Base-by-base conservation (phyloP, 2,888 invertebrate genomes). In the Dryococelus australis region DNA sequence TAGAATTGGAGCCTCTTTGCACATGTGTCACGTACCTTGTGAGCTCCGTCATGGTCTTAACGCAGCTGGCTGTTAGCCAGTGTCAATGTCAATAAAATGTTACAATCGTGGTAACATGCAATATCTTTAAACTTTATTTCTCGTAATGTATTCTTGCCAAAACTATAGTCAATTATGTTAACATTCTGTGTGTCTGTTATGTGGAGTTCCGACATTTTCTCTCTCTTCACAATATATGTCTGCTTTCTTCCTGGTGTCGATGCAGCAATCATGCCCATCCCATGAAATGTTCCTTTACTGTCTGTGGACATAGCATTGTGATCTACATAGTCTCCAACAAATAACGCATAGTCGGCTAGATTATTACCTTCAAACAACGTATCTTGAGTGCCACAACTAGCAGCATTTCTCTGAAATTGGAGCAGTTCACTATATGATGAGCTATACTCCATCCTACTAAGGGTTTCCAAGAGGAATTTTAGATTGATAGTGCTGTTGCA, bases 401-500 rank as follows among this genome's bases (percentile, higher is more conserved):
- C 79, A 27, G 79, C 79, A 79, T 79, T 79, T 27, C 9, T 27
- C 24, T 79, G 79, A 79, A 79, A 79, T 79, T 16, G 8, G 79
- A 79, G 79, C 79, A 79, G 79, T 79, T 79, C 79, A 16, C 79
- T 79, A 79, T 79, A 79, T 27, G 79, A 79, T 79, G 20, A 79
- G 79, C 79, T 79, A 27, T 10, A 79, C 79, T 16, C 79, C 79
- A 79, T 10, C 79, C 27, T 8, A 79, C 20, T 79, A 10, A 79
- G 20, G 79, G 79, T 79, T 79, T 16, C 27, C 20, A 79, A 79
- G 79, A 79, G 79, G 27, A 79, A 79, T 65, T 79, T 79, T 79
- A 79, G 27, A 79, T 79, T 16, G 79, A 79, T 79, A 79, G 79
- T 79, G 79, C 9, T 79, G 79, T 10, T 79, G 20, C 79, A 79